Evolutionary conservation across 2,113 vertebrate genomes (phyloP).

Genomic region (Poicephalus meyeri): DNA sequence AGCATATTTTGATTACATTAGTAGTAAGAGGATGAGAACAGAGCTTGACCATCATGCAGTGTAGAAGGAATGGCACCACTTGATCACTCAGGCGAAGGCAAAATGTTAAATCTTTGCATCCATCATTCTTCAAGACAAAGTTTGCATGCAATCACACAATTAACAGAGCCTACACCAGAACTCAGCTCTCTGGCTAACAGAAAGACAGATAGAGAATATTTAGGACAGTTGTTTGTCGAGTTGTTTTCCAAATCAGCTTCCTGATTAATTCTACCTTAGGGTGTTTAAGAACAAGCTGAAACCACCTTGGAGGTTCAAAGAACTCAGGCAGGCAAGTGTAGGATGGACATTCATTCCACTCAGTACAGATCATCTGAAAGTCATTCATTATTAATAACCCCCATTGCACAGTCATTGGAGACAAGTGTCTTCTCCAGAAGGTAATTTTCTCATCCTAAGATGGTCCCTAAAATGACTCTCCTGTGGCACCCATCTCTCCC

Average conservation of each 20-base stretch:
- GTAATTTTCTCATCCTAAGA: neutral
- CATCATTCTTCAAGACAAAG: neutral
- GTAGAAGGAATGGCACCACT: neutral
- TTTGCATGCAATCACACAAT: rapidly evolving
- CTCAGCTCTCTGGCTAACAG: neutral
- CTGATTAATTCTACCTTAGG: neutral
- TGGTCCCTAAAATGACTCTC: neutral
- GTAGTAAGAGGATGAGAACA: neutral
- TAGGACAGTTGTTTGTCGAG: neutral
- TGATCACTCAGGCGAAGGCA: neutral
- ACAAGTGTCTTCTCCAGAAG: neutral
- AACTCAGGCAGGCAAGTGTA: neutral
- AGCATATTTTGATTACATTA: neutral
- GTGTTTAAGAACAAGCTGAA: neutral
- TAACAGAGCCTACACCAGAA: neutral
- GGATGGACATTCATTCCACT: neutral
- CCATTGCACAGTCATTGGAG: neutral
- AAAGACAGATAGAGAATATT: neutral
- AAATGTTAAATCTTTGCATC: neutral
- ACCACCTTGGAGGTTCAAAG: neutral
- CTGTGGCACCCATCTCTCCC: neutral
- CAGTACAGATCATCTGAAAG: neutral
- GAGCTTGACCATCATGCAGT: neutral
- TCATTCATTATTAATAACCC: neutral
- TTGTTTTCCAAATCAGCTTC: neutral